Percentiles rank a stretch among this genome's conserved stretches.
Evolutionary conservation across 2,113 vertebrate genomes (phyloP).

Genomic region (Syngnathoides biaculeatus): DNA sequence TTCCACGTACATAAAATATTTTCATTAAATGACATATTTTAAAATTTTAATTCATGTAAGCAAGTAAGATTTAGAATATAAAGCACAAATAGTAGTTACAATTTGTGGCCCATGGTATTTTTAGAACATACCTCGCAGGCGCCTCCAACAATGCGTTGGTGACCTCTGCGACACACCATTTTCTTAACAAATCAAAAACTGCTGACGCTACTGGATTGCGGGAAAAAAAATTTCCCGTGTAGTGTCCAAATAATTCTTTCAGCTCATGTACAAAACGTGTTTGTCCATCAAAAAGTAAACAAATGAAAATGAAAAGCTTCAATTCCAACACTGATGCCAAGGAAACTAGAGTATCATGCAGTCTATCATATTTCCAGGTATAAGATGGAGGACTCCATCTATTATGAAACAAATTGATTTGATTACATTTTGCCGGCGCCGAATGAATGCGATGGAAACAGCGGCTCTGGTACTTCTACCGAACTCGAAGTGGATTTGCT

Average conservation of each 20-base stretch:
- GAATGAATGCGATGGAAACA: neutral
- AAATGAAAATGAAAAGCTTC: too few relatives aligned
- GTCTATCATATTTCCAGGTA: neutral
- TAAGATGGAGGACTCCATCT: neutral
- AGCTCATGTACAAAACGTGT: neutral
- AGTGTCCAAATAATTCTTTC: neutral
- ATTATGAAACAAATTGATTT: neutral
- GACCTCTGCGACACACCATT: too few relatives aligned
- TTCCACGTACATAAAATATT: too few relatives aligned
- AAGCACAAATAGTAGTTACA: too few relatives aligned
- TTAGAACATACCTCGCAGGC: too few relatives aligned
- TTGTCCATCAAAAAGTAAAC: neutral
- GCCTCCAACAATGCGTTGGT: too few relatives aligned
- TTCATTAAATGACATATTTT: too few relatives aligned
- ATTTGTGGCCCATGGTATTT: too few relatives aligned
- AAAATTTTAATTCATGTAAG: too few relatives aligned
- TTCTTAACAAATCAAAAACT: neutral
- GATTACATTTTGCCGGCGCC: neutral
- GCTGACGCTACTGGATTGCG: neutral
- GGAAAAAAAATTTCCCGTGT: neutral
- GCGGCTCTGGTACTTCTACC: neutral
- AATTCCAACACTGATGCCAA: too few relatives aligned
- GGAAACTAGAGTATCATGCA: neutral
- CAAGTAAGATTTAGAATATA: too few relatives aligned
- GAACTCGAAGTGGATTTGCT: slow-evolving; percentile 31